Evolutionary conservation across 2,797 vertebrate genomes (phyloP).

Genomic region (Borostomias antarcticus): DNA sequence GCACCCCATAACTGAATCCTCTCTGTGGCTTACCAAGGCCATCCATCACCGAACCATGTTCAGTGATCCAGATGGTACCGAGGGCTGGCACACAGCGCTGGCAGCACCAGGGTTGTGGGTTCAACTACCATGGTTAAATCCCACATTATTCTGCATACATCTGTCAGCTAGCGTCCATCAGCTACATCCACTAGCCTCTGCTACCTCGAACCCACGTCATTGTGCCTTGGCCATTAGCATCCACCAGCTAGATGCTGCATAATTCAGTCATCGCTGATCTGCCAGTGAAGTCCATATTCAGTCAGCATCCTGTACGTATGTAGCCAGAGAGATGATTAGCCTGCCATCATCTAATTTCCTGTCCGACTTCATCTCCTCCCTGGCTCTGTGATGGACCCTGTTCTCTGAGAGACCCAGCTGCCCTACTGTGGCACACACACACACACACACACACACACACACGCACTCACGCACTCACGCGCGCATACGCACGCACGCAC

Average conservation of each 20-base stretch:
- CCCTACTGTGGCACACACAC: slow-evolving; percentile 16
- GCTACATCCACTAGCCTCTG: slow-evolving; percentile 13
- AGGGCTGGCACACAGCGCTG: slow-evolving; percentile 11
- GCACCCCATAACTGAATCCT: too few species aligned
- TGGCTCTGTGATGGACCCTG: slow-evolving; percentile 9
- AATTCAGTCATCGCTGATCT: too few species aligned
- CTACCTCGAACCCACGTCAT: too few species aligned
- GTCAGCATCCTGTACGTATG: background rate
- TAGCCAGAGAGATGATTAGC: slow-evolving; percentile 22
- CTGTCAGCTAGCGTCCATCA: slow-evolving; percentile 18
- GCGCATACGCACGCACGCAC: too few species aligned
- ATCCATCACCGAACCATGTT: slow-evolving; percentile 4
- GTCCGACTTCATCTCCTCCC: slow-evolving; percentile 24
- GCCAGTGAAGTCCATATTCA: too few species aligned
- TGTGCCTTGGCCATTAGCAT: background rate
- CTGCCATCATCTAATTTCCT: slow-evolving; percentile 38
- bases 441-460: slow-evolving; percentile 8
- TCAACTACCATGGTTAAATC: slow-evolving; percentile 26
- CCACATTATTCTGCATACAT: slow-evolving; percentile 34
- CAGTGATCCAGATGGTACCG: slow-evolving; percentile 21
- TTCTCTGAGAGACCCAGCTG: too few species aligned
- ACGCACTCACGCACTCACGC: background rate
- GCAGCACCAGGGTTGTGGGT: slow-evolving; percentile 17
- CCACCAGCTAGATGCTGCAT: too few species aligned
- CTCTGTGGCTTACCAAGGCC: slow-evolving; percentile 6